Evolutionary conservation across 2,797 vertebrate species (phyloP), one percentile per base, ranked within the genome.

Genomic region (Tympanoctomys barrerae): DNA sequence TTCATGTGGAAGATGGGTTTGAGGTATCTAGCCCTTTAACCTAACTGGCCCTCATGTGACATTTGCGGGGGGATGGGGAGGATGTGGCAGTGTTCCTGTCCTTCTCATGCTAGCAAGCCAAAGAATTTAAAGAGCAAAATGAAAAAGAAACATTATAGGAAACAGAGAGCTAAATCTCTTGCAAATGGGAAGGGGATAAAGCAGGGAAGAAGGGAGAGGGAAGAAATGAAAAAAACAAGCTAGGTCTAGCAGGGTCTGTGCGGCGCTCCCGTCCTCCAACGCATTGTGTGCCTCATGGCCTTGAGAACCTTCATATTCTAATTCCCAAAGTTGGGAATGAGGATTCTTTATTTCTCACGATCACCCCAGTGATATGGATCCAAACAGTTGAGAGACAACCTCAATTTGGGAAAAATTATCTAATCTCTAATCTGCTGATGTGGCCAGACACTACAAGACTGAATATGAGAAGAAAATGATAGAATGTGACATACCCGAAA

Each of bases 401-500:
- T 7, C 11, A 26, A 42, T 42, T 89, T 64, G 78, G 87, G 87
- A 80, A 61, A 78, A 83, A 11, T 19, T 16, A 18, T 54, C 31
- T n/a, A 9, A 75, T 4, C 19, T 39, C 66, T 59, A 14, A 82
- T 26, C 16, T 66, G 4, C 9, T 42, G 71, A 49, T 3, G 14
- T 5, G 28, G 28, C 26, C 46, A 46, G n/a, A 39, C 1, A 2
- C 52, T 28, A 2, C 4, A 13, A 85, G 68, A 52, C 16, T 9
- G 70, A 75, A 26, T 3, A 24, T 10, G 28, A 62, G n/a, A 83
- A 22, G 24, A 39, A 33, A 36, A 14, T 9, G 36, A 49, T 1
- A 10, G 28, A 21, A 31, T 10, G 49, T 22, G 19, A 36, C 28
- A 8, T 4, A 5, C 4, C 1, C 2, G 6, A 2, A 36, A 75